Percentiles rank a stretch among this genome's conserved stretches.
Conservation (phyloP, 1,140 invertebrate species). For the Aphelenchoides avenae region DNA sequence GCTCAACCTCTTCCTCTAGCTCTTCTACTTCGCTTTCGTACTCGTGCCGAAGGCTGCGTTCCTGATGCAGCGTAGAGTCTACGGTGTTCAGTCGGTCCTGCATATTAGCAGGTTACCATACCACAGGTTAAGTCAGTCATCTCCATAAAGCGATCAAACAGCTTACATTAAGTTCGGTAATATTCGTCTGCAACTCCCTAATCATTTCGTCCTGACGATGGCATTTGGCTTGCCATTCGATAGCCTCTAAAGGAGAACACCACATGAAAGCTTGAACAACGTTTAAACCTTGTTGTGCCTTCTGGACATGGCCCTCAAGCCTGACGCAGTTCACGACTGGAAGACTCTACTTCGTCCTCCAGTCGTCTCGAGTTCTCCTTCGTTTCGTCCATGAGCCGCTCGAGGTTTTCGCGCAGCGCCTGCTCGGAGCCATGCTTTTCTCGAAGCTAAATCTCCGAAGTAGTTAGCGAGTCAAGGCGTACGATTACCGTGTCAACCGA, state of each 20-base stretch:
- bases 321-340: too few species aligned
- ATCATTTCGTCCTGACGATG: slow-evolving; percentile 14
- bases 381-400: slow-evolving; percentile 17
- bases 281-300: too few species aligned
- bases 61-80: slow-evolving; percentile 32
- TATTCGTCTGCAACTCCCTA: not conserved
- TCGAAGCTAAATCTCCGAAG: slow-evolving; percentile 1
- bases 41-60: slow-evolving; percentile 27
- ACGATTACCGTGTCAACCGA: slow-evolving; percentile 25
- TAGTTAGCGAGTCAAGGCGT: not conserved
- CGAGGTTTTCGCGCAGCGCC: slow-evolving; percentile 17
- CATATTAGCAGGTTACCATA: too few species aligned
- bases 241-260: too few species aligned
- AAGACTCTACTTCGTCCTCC: slow-evolving; percentile 14
- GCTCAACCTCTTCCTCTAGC: slow-evolving; percentile 38
- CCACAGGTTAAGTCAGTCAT: too few species aligned
- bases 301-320: too few species aligned
- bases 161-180: slow-evolving; percentile 31
- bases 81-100: too few species aligned
- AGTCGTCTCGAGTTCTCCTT: slow-evolving; percentile 10
- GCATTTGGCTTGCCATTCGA: slow-evolving; percentile 15
- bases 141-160: not conserved
- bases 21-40: slow-evolving; percentile 38
- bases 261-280: too few species aligned
- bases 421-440: slow-evolving; percentile 14